Evolutionary conservation across 2,113 vertebrate genomes (phyloP).

Genomic region (Holacanthus passer): DNA sequence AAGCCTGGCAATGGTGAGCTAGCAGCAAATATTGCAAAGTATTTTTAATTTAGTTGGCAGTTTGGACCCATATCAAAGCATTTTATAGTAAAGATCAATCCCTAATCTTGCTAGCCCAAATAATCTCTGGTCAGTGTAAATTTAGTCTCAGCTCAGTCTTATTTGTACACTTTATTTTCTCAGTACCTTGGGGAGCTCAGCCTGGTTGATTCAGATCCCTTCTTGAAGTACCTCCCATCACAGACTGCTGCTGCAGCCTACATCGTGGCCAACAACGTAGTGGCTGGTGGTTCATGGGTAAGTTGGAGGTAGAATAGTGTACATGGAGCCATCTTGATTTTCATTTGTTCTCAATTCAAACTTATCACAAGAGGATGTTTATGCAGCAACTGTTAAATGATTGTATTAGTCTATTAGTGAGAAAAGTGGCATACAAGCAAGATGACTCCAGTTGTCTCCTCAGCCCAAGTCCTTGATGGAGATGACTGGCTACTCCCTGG

Average conservation of each 20-base stretch:
- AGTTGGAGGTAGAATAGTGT: slow-evolving; percentile 3
- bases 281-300: slow-evolving; percentile 93
- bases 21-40: neutral
- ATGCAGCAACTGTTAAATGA: too few relatives aligned
- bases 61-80: fast-evolving
- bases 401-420: too few relatives aligned
- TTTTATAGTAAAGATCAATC: neutral
- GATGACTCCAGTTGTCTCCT: neutral
- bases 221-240: slow-evolving; percentile 95
- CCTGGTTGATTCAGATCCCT: slow-evolving; percentile 94
- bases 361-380: too few relatives aligned
- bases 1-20: slow-evolving; percentile 92
- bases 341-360: neutral
- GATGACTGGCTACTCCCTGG: slow-evolving; percentile 89
- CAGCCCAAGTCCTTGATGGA: slow-evolving; percentile 88
- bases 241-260: slow-evolving; percentile 93
- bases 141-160: neutral
- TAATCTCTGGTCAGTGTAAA: neutral
- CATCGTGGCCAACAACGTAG: slow-evolving; percentile 87
- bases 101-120: neutral
- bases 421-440: too few relatives aligned
- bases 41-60: neutral
- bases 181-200: slow-evolving; percentile 96
- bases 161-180: neutral
- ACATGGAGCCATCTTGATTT: neutral